Conservation (phyloP, 2,113 vertebrate species). For the Corythaeola cristata region DNA sequence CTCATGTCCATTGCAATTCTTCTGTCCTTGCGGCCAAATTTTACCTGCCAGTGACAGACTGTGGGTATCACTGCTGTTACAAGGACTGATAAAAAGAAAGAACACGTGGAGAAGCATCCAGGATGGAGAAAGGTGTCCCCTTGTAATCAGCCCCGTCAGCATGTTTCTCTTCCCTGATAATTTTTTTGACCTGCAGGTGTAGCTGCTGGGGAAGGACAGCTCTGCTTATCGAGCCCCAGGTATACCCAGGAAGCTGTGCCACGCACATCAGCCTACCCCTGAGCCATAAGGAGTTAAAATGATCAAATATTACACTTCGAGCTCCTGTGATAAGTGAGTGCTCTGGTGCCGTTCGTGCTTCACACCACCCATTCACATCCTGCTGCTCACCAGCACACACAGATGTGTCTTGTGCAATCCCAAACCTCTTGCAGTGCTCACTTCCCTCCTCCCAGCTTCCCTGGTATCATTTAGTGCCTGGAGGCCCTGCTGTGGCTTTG, state of each 20-base stretch:
- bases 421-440: background rate
- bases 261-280: background rate
- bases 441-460: background rate
- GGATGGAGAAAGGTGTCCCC: background rate
- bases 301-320: background rate
- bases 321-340: background rate
- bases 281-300: background rate
- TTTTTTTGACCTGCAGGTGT: background rate
- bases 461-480: background rate
- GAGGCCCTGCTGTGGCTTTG: background rate
- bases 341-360: background rate
- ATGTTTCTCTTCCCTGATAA: background rate
- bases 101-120: background rate
- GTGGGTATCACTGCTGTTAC: background rate
- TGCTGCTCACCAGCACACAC: background rate
- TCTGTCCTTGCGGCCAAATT: background rate
- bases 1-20: background rate
- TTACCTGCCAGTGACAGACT: background rate
- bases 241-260: background rate
- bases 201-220: background rate
- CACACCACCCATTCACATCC: background rate
- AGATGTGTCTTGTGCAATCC: background rate
- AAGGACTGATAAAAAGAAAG: background rate
- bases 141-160: background rate
- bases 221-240: background rate